phyloP scores from a whole-genome alignment of 2,113 vertebrate genomes.

The Hemiprocne comata region DNA sequence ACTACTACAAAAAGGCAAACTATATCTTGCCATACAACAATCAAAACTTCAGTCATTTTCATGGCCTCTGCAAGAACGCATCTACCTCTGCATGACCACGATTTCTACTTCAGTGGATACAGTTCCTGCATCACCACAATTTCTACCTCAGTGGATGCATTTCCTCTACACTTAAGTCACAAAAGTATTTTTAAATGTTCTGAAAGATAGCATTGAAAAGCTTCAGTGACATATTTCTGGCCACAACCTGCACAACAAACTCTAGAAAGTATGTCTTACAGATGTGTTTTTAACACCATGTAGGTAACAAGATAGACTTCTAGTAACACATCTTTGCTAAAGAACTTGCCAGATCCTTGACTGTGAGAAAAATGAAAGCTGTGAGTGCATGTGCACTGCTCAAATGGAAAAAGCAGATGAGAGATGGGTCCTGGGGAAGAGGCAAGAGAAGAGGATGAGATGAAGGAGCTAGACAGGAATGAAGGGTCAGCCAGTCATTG shows the following conservation, averaged over 20 bases:
- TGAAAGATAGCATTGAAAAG: neutral
- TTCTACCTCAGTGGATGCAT: neutral
- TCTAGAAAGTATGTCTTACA: neutral
- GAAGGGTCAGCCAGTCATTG: neutral
- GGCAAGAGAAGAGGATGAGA: neutral
- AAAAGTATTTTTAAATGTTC: neutral
- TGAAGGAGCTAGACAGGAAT: neutral
- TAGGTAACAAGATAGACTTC: neutral
- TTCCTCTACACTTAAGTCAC: neutral
- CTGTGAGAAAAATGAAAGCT: neutral
- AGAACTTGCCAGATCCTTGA: neutral
- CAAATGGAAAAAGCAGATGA: neutral
- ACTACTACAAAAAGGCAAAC: neutral
- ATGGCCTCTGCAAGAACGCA: neutral
- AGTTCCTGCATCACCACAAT: neutral
- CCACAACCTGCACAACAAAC: neutral
- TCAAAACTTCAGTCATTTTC: neutral
- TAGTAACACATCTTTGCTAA: neutral
- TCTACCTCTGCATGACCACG: neutral
- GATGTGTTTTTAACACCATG: neutral
- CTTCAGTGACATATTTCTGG: neutral
- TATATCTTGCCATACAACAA: neutral
- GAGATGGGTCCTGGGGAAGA: neutral
- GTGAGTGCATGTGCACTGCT: neutral
- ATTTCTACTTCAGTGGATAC: neutral